Base-by-base conservation (phyloP, 2,888 invertebrate species). In the Nomada fucata region DNA sequence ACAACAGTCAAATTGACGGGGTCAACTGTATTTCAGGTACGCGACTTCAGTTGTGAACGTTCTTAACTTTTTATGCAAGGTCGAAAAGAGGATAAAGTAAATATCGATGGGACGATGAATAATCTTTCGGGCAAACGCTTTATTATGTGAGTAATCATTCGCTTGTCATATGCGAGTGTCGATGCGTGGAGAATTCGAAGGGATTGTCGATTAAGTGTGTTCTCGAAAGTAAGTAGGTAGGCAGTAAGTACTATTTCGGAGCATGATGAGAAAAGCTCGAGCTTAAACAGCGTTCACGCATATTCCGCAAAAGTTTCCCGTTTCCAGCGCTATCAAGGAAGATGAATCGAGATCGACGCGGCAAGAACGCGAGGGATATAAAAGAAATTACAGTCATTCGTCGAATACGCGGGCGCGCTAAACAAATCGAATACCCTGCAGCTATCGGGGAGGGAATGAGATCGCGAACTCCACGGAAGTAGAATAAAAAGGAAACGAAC, bases 91-190 rank as follows among this genome's bases (percentile, higher is more conserved):
- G 64, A 11, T 23, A 29, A 15, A n/a, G 36, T 9, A 36, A 36
- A 36, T 36, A 36, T 36, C 55, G 47, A 63, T 2, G 20, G 53
- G 36, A 47, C 36, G 67, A 77, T 77, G 67, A 61, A 80, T 68
- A 64, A 76, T 64, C 76, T 53, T 36, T 65, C 55, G 47, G 61
- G 20, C 7, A 36, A 36, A 7, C 71, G 75, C 60, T 75, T 71
- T 75, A 57, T 78, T 63, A 67, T 36, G 36, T 36, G 75, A 2
- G 29, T n/a, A 11, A 55, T 69, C 76, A 55, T 23, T 23, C 61
- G 60, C 29, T 70, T 42, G 68, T 26, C 63, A 57, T 57, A 71
- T 42, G 36, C n/a, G 18, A 11, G 11, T 13, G 13, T 29, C 18
- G 20, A 20, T 15, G 29, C 53, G 55, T 53, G 26, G 29, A 50